Evolutionary conservation across 1,140 invertebrate species (phyloP), one percentile per base, ranked within the genome.

Genomic region (Chrysomallon squamiferum): DNA sequence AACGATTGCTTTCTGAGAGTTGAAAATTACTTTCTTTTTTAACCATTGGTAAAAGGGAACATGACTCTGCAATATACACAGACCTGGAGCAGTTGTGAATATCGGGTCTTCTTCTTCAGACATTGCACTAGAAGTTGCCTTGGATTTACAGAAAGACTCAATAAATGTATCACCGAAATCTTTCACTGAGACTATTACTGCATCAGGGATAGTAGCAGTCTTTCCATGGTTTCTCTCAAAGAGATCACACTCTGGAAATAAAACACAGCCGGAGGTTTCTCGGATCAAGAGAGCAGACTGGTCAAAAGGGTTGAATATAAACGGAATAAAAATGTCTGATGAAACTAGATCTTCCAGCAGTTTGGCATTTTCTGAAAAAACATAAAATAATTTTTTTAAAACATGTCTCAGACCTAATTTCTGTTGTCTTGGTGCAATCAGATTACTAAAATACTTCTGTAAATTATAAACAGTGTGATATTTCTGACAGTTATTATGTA

Each of bases 51-150:
- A n/a, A n/a, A n/a, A n/a, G n/a, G n/a, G n/a, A n/a, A n/a, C n/a
- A n/a, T n/a, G n/a, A n/a, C n/a, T n/a, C n/a, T n/a, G n/a, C n/a
- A n/a, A n/a, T n/a, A n/a, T n/a, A 43, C 18, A 54, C 65, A 60
- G 47, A 80, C 78, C 75, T 66, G 73, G 62, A 18, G 75, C 57
- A 32, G 72, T 72, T 68, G 74, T 78, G 58, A 80, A 80, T 30
- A 78, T 52, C 27, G 65, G 38, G 54, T 78, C 76, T 20, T 75
- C 73, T 30, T 73, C 71, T 18, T 47, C 45, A 3, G 50, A 54
- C 35, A 38, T 38, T 38, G 35, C 35, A 38, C 35, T 38, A 7
- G 35, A 38, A 5, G 6, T 5, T 54, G 50, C n/a, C 3, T 7
- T 54, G 22, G 25, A 20, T 54, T 54, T 54, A 30, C 18, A 22